Base-by-base conservation (phyloP, 2,888 invertebrate species). In the Zaprionus obscuricornis region DNA sequence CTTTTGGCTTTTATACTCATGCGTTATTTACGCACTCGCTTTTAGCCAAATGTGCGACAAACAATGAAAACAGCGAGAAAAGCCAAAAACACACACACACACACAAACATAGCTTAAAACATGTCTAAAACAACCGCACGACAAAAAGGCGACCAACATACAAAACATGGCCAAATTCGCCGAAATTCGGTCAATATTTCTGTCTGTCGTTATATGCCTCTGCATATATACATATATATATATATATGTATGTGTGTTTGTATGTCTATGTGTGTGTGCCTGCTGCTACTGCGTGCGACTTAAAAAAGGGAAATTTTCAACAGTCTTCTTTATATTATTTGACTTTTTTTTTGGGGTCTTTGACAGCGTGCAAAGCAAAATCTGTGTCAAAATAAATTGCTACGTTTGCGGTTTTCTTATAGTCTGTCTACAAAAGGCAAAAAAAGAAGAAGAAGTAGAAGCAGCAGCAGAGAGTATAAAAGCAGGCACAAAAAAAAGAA, bases 111-210 rank as follows among this genome's bases (percentile, higher is more conserved):
- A 22, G 24, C 59, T 24, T 43, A 17, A 40, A 58, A 51, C 59
- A 58, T 56, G 56, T 40, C 60, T 54, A 62, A n/a, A n/a, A n/a
- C 37, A 51, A 49, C 66, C 37, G 24, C 59, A 47, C 22, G 49
- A 40, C 43, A 43, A 58, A 54, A 64, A 27, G 11, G 51, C 56
- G 56, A 59, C 63, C 58, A 33, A 58, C 42, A 49, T 49, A 50
- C 29, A 63, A 55, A 72, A 63, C 62, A 68, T 51, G 60, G 34
- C 58, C 46, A 68, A 66, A 69, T 56, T 42, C 65, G 54, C 59
- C 59, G 55, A 83, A 85, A 77, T 85, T 84, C 81, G 84, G 81
- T 81, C 86, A 81, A 81, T 81, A 81, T 81, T 85, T 81, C 46
- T 43, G 57, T 39, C 68, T 49, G 64, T 27, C 42, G 8, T 2